Evolutionary conservation across 92 coral and sea anemone genomes (phyloP), one percentile per base, ranked within the genome.

Genomic region (Palythoa heliodiscus): DNA sequence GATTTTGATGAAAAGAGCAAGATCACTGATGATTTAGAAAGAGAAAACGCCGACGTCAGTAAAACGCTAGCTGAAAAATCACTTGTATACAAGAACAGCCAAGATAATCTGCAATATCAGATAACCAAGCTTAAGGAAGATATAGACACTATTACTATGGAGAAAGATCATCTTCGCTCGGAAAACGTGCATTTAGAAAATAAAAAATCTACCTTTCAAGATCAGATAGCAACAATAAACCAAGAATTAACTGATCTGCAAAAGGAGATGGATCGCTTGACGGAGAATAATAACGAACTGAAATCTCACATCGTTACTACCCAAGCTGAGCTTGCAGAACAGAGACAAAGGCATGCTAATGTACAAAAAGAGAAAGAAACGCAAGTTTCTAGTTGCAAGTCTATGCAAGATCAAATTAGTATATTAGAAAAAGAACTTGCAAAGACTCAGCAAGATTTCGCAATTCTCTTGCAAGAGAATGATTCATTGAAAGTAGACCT

Each of bases 261-360:
- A 78, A 78, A 22, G 1, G 53, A 61, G 3, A 8, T 38, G 1
- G 83, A 38, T 61, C 3, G 70, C 17, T 50, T 78, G 55, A 57
- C 55, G 53, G 78, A 88, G 22, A 78, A 77, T 47, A 82, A 83
- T 17, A 83, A 88, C 35, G 82, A 88, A 40, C 88, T 87, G 7
- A 83, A 83, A 82, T 78, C 87, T 48, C 85, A 88, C 75, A 53
- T 88, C 15, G 73, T 76, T 82, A 77, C 76, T 67, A 63, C 82
- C 60, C 88, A 88, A 19, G 85, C 71, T 47, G 55, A 78, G 71
- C 71, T 60, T 5, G 37, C 57, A 25, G 66, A 87, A 76, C 57
- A 75, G 70, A 87, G 68, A 50, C 84, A 87, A 76, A 83, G 83
- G 85, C 19, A 86, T 67, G 12, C 87, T 83, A 20, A 60, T 77